These are phyloP conservation scores for Ochropacha duplaris DNA, from an alignment of 2,888 invertebrate species.

Conservation along the genomic window DNA sequence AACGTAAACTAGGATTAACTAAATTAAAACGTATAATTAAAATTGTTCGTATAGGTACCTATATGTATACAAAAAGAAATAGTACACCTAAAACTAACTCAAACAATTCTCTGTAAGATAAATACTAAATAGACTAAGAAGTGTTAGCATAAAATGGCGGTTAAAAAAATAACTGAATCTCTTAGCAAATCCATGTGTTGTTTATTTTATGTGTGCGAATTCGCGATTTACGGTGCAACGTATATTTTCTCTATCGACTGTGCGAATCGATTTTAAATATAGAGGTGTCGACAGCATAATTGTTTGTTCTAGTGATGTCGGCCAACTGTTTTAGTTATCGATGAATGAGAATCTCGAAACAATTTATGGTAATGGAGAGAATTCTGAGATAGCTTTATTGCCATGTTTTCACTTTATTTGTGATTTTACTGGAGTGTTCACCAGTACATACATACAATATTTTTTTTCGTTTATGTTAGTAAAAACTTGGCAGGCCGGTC, in stretches of 20 bases:
- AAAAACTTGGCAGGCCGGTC: no score
- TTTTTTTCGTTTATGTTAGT: no score
- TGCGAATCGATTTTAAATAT: conserved; percentile 36
- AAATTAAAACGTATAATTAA: background rate
- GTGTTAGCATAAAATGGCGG: no score
- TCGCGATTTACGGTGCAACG: conserved; percentile 9
- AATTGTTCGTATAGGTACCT: background rate
- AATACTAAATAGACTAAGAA: background rate
- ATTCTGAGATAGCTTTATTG: background rate
- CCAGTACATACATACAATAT: no score
- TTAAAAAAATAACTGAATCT: background rate
- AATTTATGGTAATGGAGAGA: background rate
- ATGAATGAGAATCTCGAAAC: background rate
- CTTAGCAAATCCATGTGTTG: background rate
- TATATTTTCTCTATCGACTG: conserved; percentile 22
- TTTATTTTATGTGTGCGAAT: conserved; percentile 1
- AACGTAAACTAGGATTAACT: background rate
- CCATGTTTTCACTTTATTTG: no score
- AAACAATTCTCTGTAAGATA: background rate
- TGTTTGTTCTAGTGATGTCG: conserved; percentile 22
- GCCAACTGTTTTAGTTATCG: conserved; percentile 21
- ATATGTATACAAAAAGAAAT: background rate
- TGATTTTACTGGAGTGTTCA: no score
- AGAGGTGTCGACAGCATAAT: conserved; percentile 37
- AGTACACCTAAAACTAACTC: background rate